A percentile compares a stretch with the other conserved stretches of the same genome.
Evolutionary conservation across 2,113 vertebrate species (phyloP).

Genomic region (Gnathonemus echidnorhynchus): DNA sequence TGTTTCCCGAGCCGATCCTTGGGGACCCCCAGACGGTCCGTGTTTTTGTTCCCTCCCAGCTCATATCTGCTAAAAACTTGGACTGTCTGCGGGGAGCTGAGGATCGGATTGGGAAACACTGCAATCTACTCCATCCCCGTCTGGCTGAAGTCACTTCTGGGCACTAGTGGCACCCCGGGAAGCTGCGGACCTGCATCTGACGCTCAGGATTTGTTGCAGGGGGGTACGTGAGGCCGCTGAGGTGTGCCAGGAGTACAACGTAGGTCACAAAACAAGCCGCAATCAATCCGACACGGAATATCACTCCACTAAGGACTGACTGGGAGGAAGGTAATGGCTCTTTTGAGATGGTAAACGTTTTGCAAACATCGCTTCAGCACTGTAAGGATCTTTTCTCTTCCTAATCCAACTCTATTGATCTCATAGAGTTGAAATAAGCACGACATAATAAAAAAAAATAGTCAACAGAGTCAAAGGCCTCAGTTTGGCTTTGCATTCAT

Average conservation of each 20-base stretch:
- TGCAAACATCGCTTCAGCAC: slow-evolving; percentile 37
- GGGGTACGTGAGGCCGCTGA: neutral
- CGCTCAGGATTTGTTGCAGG: neutral
- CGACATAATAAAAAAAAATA: neutral
- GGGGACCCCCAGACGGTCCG: neutral
- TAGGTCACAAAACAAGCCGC: slow-evolving; percentile 57
- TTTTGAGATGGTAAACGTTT: slow-evolving; percentile 56
- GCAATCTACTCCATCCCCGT: neutral
- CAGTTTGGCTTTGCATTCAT: neutral
- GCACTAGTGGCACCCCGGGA: neutral
- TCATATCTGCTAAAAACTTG: neutral
- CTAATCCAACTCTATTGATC: neutral
- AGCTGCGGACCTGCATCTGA: neutral
- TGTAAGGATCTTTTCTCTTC: neutral
- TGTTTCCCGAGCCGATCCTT: neutral
- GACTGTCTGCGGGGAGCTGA: neutral
- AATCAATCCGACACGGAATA: slow-evolving; percentile 53
- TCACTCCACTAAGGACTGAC: slow-evolving; percentile 47
- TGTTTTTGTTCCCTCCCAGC: neutral
- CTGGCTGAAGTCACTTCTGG: neutral
- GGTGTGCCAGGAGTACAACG: slow-evolving; percentile 30
- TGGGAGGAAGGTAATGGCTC: slow-evolving; percentile 55
- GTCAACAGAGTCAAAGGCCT: neutral
- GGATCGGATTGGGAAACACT: neutral
- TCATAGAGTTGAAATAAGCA: neutral